phyloP scores from a whole-genome alignment of 53 echinoderm and acorn worm genomes.

The Henricia sp. region DNA sequence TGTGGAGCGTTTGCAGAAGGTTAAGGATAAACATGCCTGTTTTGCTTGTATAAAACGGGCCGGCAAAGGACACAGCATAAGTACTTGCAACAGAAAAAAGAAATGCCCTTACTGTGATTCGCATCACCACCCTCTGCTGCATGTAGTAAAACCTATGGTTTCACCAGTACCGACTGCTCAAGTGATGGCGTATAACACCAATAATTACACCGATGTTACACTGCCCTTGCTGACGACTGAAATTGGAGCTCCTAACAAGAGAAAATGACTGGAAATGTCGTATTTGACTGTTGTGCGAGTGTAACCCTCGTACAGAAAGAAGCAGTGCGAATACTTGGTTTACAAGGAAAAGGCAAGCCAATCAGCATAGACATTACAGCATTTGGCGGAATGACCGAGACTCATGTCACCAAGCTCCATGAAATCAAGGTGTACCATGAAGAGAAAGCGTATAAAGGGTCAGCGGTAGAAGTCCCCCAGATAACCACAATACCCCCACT shows the following conservation, averaged over 20 bases:
- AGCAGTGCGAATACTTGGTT: neutral
- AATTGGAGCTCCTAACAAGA: slow-evolving; percentile 5
- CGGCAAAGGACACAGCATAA: neutral
- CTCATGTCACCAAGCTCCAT: slow-evolving; percentile 37
- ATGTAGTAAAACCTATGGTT: neutral
- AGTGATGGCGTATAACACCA: neutral
- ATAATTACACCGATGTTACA: neutral
- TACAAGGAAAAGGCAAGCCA: slow-evolving; percentile 1
- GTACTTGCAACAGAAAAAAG: neutral
- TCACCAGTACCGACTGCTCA: neutral
- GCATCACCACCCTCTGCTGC: slow-evolving; percentile 1
- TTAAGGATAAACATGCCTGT: too few species aligned
- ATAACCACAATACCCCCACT: slow-evolving; percentile 34
- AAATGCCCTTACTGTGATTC: slow-evolving; percentile 10
- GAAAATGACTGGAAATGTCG: too few species aligned
- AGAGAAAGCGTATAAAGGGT: slow-evolving; percentile 18
- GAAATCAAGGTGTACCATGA: slow-evolving; percentile 19
- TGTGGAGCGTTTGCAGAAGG: slow-evolving; percentile 30
- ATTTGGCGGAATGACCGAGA: slow-evolving; percentile 43
- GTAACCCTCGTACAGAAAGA: slow-evolving; percentile 4
- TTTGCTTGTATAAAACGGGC: too few species aligned
- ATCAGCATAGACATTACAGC: slow-evolving; percentile 13
- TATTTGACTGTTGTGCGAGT: too few species aligned
- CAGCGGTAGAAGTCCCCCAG: slow-evolving; percentile 52
- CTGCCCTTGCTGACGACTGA: neutral